Percentiles rank a stretch among this genome's conserved stretches.
Conservation (phyloP, 2,888 invertebrate species). For the Drosophila leonis region DNA sequence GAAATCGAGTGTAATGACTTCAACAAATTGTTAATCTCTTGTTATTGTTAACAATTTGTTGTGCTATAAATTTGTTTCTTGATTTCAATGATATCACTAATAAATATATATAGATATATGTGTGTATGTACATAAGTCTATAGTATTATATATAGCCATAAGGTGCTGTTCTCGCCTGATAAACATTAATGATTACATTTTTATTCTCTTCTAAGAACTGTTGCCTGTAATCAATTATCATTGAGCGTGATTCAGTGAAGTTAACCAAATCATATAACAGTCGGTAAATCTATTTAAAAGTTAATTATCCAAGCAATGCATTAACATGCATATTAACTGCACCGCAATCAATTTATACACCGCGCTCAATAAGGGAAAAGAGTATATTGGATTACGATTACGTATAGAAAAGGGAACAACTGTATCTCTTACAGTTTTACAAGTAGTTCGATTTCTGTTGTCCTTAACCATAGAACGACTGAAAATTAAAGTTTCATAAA, state of each 20-base stretch:
- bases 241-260: neutral
- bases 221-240: neutral
- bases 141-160: neutral
- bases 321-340: neutral
- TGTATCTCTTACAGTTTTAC: too few relatives aligned
- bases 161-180: neutral
- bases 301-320: neutral
- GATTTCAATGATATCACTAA: constrained; percentile 1
- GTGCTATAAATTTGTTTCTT: neutral
- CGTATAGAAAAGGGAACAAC: neutral
- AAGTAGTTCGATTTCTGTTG: neutral
- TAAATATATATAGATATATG: neutral
- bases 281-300: neutral
- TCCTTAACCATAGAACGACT: neutral
- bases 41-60: neutral
- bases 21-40: neutral
- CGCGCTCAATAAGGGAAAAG: too few relatives aligned
- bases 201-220: neutral
- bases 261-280: neutral
- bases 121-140: too few relatives aligned
- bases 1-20: neutral
- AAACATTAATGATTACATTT: neutral
- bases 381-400: neutral
- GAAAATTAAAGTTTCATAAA: too few relatives aligned
- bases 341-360: constrained; percentile 2